Evolutionary conservation across 2,888 invertebrate genomes (phyloP).

Genomic region (Gymnocheta viridis): DNA sequence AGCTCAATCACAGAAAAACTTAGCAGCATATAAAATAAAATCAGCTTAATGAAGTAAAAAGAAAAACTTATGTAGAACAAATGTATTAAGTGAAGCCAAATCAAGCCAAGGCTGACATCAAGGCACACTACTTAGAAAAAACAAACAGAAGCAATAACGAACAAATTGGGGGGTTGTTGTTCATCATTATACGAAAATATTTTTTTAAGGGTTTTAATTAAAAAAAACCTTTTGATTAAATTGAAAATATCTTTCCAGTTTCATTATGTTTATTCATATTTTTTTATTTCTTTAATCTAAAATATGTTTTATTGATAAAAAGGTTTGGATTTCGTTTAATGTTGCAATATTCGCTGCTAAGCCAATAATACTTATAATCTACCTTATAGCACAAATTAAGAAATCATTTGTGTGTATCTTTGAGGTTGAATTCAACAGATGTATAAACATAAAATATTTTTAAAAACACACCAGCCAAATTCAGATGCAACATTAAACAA

Average conservation of each 20-base stretch:
- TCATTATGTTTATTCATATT: too few relatives aligned
- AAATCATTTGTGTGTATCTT: background rate
- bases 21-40: background rate
- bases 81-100: conserved; percentile 30
- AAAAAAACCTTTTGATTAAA: too few relatives aligned
- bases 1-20: conserved; percentile 28
- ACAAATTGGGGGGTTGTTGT: too few relatives aligned
- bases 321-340: background rate
- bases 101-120: background rate
- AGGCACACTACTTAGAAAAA: background rate
- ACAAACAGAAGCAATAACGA: background rate
- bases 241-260: too few relatives aligned
- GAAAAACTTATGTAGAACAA: conserved; percentile 53
- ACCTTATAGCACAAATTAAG: background rate
- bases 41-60: conserved; percentile 29
- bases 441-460: background rate
- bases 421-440: background rate
- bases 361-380: background rate
- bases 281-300: background rate
- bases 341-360: background rate
- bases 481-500: conserved; percentile 44
- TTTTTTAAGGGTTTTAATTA: too few relatives aligned
- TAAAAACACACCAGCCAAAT: conserved; percentile 12
- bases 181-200: too few relatives aligned
- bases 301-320: background rate